A percentile compares a stretch with the other conserved stretches of the same genome.
Conservation (phyloP, 2,113 vertebrate genomes). For the Agapornis roseicollis region DNA sequence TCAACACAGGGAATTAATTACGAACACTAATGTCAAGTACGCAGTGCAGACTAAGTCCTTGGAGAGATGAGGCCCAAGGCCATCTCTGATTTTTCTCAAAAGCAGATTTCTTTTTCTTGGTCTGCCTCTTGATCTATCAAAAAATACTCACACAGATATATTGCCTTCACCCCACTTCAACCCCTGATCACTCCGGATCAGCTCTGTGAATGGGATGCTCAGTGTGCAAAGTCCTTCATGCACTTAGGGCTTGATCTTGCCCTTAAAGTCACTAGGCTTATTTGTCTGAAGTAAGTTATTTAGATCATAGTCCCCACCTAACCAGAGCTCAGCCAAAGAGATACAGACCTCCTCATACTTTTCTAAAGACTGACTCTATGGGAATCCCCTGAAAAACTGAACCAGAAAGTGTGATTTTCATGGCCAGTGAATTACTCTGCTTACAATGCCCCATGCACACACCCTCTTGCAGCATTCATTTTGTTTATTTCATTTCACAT, state of each 20-base stretch:
- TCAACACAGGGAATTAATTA: conserved; percentile 61
- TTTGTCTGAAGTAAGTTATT: background rate
- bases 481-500: background rate
- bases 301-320: no score
- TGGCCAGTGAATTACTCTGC: background rate
- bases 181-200: background rate
- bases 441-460: accelerated
- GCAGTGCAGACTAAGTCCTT: conserved; percentile 2
- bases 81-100: background rate
- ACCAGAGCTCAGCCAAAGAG: background rate
- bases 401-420: background rate
- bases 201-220: background rate
- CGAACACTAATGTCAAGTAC: background rate
- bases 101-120: background rate
- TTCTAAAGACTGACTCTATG: background rate
- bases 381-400: background rate
- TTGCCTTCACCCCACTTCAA: background rate
- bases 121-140: background rate
- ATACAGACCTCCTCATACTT: background rate
- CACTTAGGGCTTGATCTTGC: background rate
- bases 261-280: background rate
- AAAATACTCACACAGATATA: background rate
- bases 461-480: background rate
- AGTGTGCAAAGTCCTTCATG: background rate
- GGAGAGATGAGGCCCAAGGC: conserved; percentile 14